phyloP scores from a whole-genome alignment of 1,140 invertebrate species.

The Leguminivora glycinivorella region DNA sequence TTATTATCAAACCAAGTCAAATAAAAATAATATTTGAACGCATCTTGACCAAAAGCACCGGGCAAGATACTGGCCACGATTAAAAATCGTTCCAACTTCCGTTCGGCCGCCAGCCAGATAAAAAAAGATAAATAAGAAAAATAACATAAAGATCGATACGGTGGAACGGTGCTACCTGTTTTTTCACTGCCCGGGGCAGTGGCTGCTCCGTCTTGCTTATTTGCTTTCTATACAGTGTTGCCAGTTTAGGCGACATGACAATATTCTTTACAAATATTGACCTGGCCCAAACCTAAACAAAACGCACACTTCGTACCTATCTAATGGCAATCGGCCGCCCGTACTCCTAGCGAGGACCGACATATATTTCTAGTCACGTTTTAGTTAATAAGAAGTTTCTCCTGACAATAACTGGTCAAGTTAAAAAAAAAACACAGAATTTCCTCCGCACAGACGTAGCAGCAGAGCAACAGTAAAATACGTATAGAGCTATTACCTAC shows the following conservation, averaged over 20 bases:
- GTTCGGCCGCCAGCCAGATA: constrained; percentile 68
- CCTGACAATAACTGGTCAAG: no score
- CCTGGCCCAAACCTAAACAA: no score
- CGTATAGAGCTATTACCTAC: no score
- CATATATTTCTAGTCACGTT: no score
- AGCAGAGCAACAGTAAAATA: no score
- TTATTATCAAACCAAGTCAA: neutral
- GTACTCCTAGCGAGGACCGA: no score
- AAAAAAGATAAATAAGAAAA: constrained; percentile 77
- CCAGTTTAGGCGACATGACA: neutral
- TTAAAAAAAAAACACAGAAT: no score
- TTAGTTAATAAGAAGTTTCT: no score
- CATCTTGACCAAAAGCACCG: constrained; percentile 47
- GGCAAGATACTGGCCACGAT: constrained; percentile 74
- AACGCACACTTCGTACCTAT: no score
- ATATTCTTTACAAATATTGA: no score
- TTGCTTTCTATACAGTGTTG: constrained; percentile 12
- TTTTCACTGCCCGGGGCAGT: constrained; percentile 62
- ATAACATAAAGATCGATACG: constrained; percentile 77
- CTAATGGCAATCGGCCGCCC: no score
- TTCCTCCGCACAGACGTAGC: no score
- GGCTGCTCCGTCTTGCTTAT: constrained; percentile 18
- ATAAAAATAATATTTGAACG: neutral
- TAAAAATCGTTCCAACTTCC: constrained; percentile 79
- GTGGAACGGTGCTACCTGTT: constrained; percentile 75